phyloP scores from a whole-genome alignment of 2,888 invertebrate species.

The Diadegma fenestrale region DNA sequence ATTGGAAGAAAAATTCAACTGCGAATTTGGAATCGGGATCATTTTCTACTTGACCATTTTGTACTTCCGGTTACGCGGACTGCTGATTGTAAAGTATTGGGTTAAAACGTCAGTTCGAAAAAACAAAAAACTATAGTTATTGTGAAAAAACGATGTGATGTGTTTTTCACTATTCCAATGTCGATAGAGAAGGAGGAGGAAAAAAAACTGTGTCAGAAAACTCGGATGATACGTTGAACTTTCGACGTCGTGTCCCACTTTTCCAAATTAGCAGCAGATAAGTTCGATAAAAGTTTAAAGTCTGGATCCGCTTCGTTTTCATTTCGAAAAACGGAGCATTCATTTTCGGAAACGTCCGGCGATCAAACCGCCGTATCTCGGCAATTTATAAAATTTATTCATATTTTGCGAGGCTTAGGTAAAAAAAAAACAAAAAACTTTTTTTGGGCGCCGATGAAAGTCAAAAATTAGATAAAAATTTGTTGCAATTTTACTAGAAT shows the following conservation, averaged over 20 bases:
- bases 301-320: not conserved
- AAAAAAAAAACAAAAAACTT: no score
- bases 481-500: not conserved
- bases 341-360: not conserved
- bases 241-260: slow-evolving; percentile 19
- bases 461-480: no score
- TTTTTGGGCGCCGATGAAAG: not conserved
- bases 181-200: not conserved
- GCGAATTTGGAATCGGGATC: not conserved
- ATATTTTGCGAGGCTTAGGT: not conserved
- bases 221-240: slow-evolving; percentile 17
- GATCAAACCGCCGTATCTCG: not conserved
- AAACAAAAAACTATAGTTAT: slow-evolving; percentile 9
- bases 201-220: not conserved
- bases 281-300: slow-evolving; percentile 19
- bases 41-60: slow-evolving; percentile 39
- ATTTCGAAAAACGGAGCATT: not conserved
- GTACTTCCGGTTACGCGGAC: not conserved
- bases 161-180: slow-evolving; percentile 2
- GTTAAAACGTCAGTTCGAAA: not conserved
- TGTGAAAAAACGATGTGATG: not conserved
- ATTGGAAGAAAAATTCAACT: not conserved
- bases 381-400: not conserved
- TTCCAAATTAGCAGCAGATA: slow-evolving; percentile 16
- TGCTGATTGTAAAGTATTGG: slow-evolving; percentile 3